These are phyloP conservation scores for Smithornis capensis DNA, from an alignment of 2,113 vertebrate genomes.

Conservation along the genomic window DNA sequence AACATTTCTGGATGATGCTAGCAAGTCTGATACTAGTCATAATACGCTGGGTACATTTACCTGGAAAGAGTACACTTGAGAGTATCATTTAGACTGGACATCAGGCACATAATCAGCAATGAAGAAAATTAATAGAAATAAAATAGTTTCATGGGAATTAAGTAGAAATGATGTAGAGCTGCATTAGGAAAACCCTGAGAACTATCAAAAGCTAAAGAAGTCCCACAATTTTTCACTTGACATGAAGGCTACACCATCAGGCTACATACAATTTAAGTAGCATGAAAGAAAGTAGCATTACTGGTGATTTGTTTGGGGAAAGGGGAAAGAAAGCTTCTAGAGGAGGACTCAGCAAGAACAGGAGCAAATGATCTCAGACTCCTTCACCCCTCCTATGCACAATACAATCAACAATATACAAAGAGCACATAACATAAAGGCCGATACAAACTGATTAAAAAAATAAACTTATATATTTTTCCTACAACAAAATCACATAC, in stretches of 20 bases:
- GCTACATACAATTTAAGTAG: neutral
- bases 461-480: constrained; percentile 17
- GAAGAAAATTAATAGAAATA: neutral
- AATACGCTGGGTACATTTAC: neutral
- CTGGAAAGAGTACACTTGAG: constrained; percentile 72
- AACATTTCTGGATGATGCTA: neutral
- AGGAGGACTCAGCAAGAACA: neutral
- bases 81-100: constrained; percentile 68
- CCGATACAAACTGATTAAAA: constrained; percentile 50
- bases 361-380: constrained; percentile 1
- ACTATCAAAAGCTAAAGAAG: neutral
- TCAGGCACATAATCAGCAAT: neutral
- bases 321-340: neutral
- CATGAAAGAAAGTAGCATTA: neutral
- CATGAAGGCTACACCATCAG: neutral
- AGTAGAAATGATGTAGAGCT: neutral
- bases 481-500: constrained; percentile 46
- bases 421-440: constrained; percentile 58
- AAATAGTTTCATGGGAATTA: constrained; percentile 17
- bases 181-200: neutral
- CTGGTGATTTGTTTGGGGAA: neutral
- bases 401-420: constrained; percentile 39
- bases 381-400: neutral
- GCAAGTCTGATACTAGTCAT: neutral
- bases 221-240: neutral